A percentile compares a stretch with the other conserved stretches of the same genome.
Evolutionary conservation across 2,113 vertebrate genomes (phyloP).

Genomic region (Campylomormyrus numenius): DNA sequence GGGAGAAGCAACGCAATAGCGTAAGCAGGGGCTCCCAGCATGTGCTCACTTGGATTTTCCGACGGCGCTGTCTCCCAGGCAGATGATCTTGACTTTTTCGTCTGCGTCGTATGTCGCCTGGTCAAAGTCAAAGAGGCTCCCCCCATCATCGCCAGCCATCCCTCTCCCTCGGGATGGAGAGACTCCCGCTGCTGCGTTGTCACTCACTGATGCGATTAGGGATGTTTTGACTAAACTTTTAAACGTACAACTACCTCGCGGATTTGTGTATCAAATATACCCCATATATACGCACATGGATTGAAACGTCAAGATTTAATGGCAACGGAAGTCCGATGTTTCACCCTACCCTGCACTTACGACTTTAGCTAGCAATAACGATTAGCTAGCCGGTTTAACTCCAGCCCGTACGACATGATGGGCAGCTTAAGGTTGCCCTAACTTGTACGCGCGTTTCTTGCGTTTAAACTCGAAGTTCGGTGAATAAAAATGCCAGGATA

Average conservation of each 20-base stretch:
- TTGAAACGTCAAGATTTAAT: neutral
- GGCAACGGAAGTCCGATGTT: neutral
- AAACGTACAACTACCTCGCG: neutral
- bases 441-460: neutral
- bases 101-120: conserved; percentile 70
- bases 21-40: neutral
- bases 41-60: conserved; percentile 88
- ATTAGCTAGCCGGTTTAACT: neutral
- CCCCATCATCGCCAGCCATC: conserved; percentile 62
- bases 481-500: neutral
- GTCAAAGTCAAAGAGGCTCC: conserved; percentile 58
- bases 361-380: neutral
- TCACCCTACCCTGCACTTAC: neutral
- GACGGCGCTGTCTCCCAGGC: conserved; percentile 89
- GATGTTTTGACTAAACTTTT: neutral
- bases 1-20: neutral
- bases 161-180: neutral
- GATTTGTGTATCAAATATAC: neutral
- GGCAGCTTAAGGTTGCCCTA: neutral
- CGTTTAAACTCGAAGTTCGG: neutral
- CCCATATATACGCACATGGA: neutral
- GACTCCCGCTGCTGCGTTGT: neutral
- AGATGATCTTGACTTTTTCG: conserved; percentile 91
- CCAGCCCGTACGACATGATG: neutral
- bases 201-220: neutral